phyloP scores from a whole-genome alignment of 92 coral and sea anemone species.

The Galaxea fascicularis region DNA sequence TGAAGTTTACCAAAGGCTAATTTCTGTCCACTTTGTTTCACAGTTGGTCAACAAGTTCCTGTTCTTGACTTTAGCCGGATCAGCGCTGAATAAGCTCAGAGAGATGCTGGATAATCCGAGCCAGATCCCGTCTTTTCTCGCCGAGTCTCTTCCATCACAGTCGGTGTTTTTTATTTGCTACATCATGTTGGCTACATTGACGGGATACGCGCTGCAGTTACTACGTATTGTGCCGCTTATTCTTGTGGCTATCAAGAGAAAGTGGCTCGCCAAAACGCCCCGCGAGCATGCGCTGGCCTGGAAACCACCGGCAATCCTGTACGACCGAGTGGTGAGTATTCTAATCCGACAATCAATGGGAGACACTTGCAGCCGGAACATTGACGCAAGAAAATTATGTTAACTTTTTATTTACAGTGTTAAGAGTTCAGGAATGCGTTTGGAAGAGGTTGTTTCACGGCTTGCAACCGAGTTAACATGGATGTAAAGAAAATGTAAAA shows the following conservation, averaged over 20 bases:
- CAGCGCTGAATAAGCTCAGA: slow-evolving; percentile 72
- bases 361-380: background rate
- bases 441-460: too few relatives aligned
- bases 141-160: slow-evolving; percentile 87
- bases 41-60: slow-evolving; percentile 92
- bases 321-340: slow-evolving; percentile 77
- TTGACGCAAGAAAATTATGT: background rate
- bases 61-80: slow-evolving; percentile 78
- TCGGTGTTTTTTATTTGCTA: slow-evolving; percentile 86
- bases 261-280: slow-evolving; percentile 75
- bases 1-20: too few relatives aligned
- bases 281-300: slow-evolving; percentile 87
- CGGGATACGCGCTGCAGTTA: slow-evolving; percentile 80
- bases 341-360: background rate
- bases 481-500: too few relatives aligned
- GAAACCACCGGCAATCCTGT: slow-evolving; percentile 86
- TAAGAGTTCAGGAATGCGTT: background rate
- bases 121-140: slow-evolving; percentile 79
- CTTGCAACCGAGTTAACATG: too few relatives aligned
- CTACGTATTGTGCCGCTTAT: slow-evolving; percentile 83
- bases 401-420: too few relatives aligned
- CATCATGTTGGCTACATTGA: slow-evolving; percentile 79
- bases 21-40: background rate
- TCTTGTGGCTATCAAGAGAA: slow-evolving; percentile 76
- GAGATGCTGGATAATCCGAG: slow-evolving; percentile 71